Conservation (phyloP, 2,113 vertebrate genomes). For the Semnornis frantzii region DNA sequence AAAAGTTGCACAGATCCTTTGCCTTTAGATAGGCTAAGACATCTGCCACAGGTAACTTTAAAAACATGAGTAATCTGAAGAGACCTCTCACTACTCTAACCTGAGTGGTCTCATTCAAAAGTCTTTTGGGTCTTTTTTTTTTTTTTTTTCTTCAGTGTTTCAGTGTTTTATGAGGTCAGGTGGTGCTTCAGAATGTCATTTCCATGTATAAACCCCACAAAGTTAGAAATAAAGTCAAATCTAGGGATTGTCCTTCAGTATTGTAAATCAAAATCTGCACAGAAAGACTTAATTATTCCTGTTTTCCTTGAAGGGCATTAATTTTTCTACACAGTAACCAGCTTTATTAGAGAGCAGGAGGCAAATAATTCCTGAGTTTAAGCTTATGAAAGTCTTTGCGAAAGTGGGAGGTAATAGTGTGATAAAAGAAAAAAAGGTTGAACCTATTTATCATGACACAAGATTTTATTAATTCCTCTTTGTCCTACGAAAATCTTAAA, state of each 20-base stretch:
- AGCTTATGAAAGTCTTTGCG: background rate
- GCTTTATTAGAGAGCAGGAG: background rate
- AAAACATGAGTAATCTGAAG: background rate
- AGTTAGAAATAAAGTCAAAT: background rate
- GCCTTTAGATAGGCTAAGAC: constrained; percentile 75
- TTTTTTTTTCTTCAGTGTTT: background rate
- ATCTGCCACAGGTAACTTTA: constrained; percentile 82
- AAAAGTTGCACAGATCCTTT: constrained; percentile 75
- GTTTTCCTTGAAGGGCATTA: background rate
- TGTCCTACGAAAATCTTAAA: background rate
- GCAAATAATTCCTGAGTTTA: background rate
- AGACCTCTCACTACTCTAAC: background rate
- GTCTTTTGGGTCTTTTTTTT: background rate
- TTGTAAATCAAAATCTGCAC: background rate
- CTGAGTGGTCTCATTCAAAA: background rate
- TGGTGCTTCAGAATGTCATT: background rate
- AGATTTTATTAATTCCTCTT: background rate
- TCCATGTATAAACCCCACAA: background rate
- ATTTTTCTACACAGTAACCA: background rate
- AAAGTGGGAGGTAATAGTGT: background rate
- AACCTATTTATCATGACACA: background rate
- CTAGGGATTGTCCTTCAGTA: background rate
- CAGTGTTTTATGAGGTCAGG: background rate
- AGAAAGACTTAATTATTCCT: background rate
- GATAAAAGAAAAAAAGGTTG: background rate